Evolutionary conservation across 1,140 invertebrate species (phyloP).

Genomic region (Delia radicum): DNA sequence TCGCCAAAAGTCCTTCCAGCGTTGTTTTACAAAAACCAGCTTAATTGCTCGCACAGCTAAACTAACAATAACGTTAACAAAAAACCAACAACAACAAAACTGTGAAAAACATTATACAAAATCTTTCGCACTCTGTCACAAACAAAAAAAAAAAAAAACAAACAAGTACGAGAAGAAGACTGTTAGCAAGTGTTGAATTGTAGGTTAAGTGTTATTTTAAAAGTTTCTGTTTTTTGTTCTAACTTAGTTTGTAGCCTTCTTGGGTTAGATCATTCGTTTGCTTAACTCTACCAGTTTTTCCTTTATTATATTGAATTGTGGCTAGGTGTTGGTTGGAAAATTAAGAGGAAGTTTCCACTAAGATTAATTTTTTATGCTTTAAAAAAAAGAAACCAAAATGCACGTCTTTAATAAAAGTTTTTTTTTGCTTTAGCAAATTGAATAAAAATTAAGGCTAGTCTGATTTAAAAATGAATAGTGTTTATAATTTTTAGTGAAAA

Average conservation of each 20-base stretch:
- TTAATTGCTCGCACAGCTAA: too few relatives aligned
- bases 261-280: background rate
- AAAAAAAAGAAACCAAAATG: too few relatives aligned
- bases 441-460: too few relatives aligned
- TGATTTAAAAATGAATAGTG: too few relatives aligned
- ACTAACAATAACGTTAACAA: background rate
- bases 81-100: background rate
- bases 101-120: background rate
- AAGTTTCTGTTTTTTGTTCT: background rate
- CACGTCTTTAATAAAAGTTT: too few relatives aligned
- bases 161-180: background rate
- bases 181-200: constrained; percentile 9
- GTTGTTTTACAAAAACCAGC: too few relatives aligned
- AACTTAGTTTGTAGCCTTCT: background rate
- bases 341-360: too few relatives aligned
- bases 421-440: too few relatives aligned
- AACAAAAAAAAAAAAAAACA: background rate
- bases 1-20: too few relatives aligned
- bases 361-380: too few relatives aligned
- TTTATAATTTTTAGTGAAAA: too few relatives aligned
- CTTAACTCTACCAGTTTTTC: background rate
- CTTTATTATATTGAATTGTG: background rate
- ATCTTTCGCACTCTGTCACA: background rate
- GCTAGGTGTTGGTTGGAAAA: background rate
- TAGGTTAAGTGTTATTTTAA: constrained; percentile 14